Conservation (phyloP, 2,888 invertebrate genomes). For the Ophion obscuratus region DNA sequence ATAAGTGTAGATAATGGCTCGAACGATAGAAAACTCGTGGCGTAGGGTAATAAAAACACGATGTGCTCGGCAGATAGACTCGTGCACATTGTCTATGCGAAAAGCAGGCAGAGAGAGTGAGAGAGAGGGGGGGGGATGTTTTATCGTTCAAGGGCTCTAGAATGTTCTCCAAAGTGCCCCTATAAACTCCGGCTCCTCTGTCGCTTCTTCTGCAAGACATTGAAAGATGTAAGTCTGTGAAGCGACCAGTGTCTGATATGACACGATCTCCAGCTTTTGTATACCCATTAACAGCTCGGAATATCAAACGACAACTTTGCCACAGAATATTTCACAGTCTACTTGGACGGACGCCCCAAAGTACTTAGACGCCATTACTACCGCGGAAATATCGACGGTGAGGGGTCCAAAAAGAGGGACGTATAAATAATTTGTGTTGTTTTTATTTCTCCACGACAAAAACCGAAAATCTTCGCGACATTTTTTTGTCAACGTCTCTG, state of each 20-base stretch:
- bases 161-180: constrained; percentile 6
- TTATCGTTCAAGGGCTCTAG: constrained; percentile 25
- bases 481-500: too few species aligned
- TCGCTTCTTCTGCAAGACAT: constrained; percentile 5
- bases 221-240: constrained; percentile 29
- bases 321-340: not conserved
- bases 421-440: not conserved
- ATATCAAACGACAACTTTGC: constrained; percentile 20
- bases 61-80: not conserved
- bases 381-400: not conserved
- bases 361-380: not conserved
- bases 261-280: constrained; percentile 26
- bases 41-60: constrained; percentile 4
- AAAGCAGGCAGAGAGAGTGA: not conserved
- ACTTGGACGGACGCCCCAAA: not conserved
- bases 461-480: too few species aligned
- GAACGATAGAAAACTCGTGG: constrained; percentile 21
- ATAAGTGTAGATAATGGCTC: constrained; percentile 33
- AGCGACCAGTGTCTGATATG: constrained; percentile 11
- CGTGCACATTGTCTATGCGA: constrained; percentile 5
- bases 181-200: constrained; percentile 15
- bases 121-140: not conserved
- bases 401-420: too few species aligned
- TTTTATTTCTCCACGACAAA: not conserved
- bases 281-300: constrained; percentile 18